Conservation (phyloP, 2,888 invertebrate genomes). For the Leptogaster cylindrica region DNA sequence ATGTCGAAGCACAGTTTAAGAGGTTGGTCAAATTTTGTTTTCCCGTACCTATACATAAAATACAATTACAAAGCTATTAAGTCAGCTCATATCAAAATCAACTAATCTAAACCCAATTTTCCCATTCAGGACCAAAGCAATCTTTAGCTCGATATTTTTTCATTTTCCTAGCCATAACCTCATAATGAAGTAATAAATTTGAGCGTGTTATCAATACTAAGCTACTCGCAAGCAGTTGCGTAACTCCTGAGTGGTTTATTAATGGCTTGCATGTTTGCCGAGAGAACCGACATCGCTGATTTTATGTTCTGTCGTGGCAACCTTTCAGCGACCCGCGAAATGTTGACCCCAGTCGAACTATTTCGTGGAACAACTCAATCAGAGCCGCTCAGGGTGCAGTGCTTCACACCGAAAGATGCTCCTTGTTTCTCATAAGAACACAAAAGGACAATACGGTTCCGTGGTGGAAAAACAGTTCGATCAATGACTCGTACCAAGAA, state of each 20-base stretch:
- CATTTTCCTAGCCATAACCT: too few species aligned
- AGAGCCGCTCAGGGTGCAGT: conserved; percentile 4
- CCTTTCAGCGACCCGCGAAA: conserved; percentile 17
- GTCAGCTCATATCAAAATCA: too few species aligned
- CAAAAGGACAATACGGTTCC: conserved; percentile 12
- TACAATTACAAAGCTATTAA: too few species aligned
- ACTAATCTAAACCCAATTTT: too few species aligned
- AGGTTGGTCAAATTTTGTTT: too few species aligned
- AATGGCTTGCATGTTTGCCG: conserved; percentile 17
- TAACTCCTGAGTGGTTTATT: neutral
- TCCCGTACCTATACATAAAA: too few species aligned
- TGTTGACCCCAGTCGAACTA: conserved; percentile 30
- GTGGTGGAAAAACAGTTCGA: too few species aligned
- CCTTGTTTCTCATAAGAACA: neutral
- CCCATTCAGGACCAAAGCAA: neutral
- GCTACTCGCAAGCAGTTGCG: conserved; percentile 15
- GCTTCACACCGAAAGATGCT: conserved; percentile 14
- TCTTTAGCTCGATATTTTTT: too few species aligned
- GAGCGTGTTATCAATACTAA: conserved; percentile 7
- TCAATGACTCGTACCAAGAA: too few species aligned
- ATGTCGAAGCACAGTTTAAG: too few species aligned
- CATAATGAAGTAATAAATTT: conserved; percentile 15
- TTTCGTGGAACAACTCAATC: conserved; percentile 42
- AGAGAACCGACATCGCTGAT: conserved; percentile 4
- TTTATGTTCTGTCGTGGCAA: conserved; percentile 19